These are phyloP conservation scores for Tamandua tetradactyla DNA, from an alignment of 2,797 vertebrate genomes.

Conservation along the genomic window DNA sequence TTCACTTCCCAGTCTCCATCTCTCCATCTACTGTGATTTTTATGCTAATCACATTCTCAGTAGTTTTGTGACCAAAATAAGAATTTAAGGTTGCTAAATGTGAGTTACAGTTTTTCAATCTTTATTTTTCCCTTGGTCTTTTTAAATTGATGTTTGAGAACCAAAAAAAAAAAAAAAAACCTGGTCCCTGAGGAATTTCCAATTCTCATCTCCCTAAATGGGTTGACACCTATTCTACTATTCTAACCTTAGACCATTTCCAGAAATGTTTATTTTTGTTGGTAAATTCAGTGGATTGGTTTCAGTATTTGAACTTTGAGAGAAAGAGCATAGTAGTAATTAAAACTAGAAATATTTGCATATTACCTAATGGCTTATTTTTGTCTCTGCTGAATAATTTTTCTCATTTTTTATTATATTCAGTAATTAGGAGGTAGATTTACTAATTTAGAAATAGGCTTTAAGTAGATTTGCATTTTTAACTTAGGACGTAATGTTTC, in stretches of 20 bases:
- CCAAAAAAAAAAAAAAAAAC: neutral
- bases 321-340: neutral
- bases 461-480: conserved; percentile 35
- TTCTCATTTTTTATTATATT: conserved; percentile 23
- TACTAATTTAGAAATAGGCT: conserved; percentile 34
- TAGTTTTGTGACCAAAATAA: conserved; percentile 29
- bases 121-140: conserved; percentile 47
- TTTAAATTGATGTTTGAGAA: conserved; percentile 33
- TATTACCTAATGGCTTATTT: neutral
- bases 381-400: neutral
- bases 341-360: neutral
- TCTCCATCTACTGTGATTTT: neutral
- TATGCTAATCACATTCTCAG: neutral
- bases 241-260: neutral
- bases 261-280: conserved; percentile 52
- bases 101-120: conserved; percentile 16
- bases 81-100: conserved; percentile 35
- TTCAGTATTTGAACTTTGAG: neutral
- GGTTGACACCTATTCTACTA: neutral
- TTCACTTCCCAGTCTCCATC: neutral
- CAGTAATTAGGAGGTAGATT: neutral
- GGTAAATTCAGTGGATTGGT: neutral
- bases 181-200: neutral
- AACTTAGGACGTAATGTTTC: conserved; percentile 28
- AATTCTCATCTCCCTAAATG: neutral